Base-by-base conservation (phyloP, 2,797 vertebrate species). In the Chelidonichthys spinosus region DNA sequence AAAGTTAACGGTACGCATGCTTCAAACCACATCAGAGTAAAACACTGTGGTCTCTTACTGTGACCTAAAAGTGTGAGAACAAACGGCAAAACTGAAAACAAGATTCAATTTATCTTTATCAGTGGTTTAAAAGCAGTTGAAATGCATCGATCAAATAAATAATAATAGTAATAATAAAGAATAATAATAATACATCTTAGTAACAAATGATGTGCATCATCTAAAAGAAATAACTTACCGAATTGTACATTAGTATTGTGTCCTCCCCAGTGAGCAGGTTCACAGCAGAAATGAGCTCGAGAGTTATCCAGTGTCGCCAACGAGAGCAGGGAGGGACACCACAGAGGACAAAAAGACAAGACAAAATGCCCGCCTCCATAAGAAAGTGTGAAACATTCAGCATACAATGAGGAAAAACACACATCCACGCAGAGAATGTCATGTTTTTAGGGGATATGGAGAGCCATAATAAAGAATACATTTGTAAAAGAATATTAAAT, bases 151-250 rank as follows among this genome's bases (percentile, higher is more conserved):
- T 47, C 3, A 69, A 65, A 47, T 33, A 32, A 50, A 25, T 25
- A 25, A 25, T 25, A 25, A 25, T 25, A 25, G 25, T 2, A 25
- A 25, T 25, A 25, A 2, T 25, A 25, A 25, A 25, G 1, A 25
- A 2, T 25, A 25, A 25, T 25, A 25, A 25, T 25, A 25, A 25
- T 25, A 25, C 25, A 25, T 25, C 25, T 25, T 25, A 25, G 25
- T 25, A 25, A 25, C 25, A 25, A 25, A 25, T 25, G 1, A 25
- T 25, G 25, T 25, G 42, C 42, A 3, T 52, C 2, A 64, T 62
- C 2, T 13, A 1, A 10, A 60, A 25, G 50, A 25, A 4, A 17
- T 5, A 33, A 66, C 84, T 64, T 70, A 88, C 87, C 52, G 1
- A 17, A 18, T 0, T 6, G 13, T 4, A 4, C 6, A 37, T n/a